Evolutionary conservation across 2,113 vertebrate genomes (phyloP).

Genomic region (Sorex fumeus): DNA sequence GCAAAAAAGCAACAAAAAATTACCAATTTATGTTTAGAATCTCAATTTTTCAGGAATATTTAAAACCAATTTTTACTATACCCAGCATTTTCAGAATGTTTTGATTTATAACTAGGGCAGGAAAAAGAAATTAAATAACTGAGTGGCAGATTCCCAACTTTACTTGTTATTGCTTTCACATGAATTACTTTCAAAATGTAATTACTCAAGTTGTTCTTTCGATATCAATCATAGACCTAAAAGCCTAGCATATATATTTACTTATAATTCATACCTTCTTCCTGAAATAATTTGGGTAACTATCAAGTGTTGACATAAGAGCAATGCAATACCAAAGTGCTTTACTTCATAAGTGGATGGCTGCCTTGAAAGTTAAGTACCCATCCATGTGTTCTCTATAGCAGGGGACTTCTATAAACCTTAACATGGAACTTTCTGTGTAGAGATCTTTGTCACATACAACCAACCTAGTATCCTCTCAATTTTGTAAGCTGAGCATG

Average conservation of each 20-base stretch:
- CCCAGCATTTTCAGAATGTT: conserved; percentile 63
- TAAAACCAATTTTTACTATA: conserved; percentile 51
- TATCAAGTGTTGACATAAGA: conserved; percentile 47
- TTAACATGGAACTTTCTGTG: background rate
- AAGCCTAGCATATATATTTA: conserved; percentile 46
- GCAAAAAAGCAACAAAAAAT: background rate
- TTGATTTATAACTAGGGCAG: conserved; percentile 75
- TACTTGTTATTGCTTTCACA: conserved; percentile 76
- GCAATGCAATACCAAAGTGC: background rate
- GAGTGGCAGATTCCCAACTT: conserved; percentile 74
- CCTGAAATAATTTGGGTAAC: conserved; percentile 53
- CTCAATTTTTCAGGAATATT: conserved; percentile 66
- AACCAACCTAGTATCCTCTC: background rate
- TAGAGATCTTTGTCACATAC: background rate
- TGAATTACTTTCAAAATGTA: conserved; percentile 82
- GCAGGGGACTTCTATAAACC: background rate
- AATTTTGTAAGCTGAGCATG: background rate
- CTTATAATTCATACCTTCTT: conserved; percentile 72
- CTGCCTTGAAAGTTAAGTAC: background rate
- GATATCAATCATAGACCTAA: conserved; percentile 81
- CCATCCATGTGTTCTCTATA: background rate
- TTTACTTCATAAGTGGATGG: background rate
- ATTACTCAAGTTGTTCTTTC: conserved; percentile 79
- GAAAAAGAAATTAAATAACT: conserved; percentile 81
- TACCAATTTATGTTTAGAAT: conserved; percentile 42